Base-by-base conservation (phyloP, 2,888 invertebrate species). In the Lampropteryx suffumata region DNA sequence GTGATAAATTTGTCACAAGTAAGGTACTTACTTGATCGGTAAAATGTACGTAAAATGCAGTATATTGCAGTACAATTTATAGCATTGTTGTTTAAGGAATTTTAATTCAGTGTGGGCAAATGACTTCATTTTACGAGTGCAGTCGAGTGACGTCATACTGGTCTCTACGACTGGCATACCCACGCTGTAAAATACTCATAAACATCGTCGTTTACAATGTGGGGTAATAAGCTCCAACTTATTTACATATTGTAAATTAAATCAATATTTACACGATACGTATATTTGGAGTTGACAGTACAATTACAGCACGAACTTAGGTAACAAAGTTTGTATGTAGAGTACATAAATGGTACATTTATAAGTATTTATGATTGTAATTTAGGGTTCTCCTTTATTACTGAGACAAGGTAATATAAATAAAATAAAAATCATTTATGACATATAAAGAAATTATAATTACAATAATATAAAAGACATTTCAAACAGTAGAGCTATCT, bases 121-220 rank as follows among this genome's bases (percentile, higher is more conserved):
- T 56, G 42, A 52, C 50, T 54, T 57, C 50, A 54, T 44, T 42
- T 41, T 48, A 30, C 46, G 40, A 42, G 40, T 47, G 40, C 50
- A 51, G 14, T 10, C 13, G 4, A 48, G 35, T 58, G 57, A 55
- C 56, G 57, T 58, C 52, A 58, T 11, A 39, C 24, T 24, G 33
- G 41, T 33, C 42, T 28, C 32, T 35, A 29, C 17, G 10, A 27
- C 30, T 42, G 13, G 26, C 21, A 17, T n/a, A 33, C 55, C 55
- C 49, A 60, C 60, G 51, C 48, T 29, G 29, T 29, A 34, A 44
- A 45, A 54, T 35, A 49, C 27, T 42, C 54, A 45, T 59, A 57
- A 59, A 59, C 44, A 45, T 54, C 27, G 36, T 7, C 42, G 33
- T 47, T 47, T 56, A 51, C 50, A 59, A 35, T 48, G 54, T 51